Conservation (phyloP, 2,113 vertebrate genomes). For the Peromyscus californicus region DNA sequence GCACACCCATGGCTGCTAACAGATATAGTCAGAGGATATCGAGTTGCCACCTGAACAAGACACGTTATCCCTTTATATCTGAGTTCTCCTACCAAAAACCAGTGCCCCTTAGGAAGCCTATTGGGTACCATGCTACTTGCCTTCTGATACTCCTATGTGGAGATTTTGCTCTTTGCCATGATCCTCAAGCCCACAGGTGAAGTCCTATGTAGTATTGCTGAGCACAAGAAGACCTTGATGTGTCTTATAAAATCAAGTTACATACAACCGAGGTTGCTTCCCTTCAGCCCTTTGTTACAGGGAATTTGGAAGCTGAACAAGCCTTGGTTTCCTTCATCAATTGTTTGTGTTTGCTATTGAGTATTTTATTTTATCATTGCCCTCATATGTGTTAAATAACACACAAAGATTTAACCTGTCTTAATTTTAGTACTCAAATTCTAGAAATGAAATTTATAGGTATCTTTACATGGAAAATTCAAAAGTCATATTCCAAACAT, state of each 20-base stretch:
- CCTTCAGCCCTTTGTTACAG: not conserved
- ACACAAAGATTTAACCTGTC: not conserved
- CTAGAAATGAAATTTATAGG: not conserved
- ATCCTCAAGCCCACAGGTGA: not conserved
- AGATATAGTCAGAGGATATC: fast-evolving
- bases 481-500: not conserved
- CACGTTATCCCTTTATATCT: not conserved
- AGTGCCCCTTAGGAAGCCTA: not conserved
- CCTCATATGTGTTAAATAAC: not conserved
- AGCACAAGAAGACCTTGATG: not conserved
- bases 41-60: not conserved
- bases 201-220: not conserved
- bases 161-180: not conserved
- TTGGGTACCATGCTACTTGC: not conserved
- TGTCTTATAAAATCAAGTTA: not conserved
- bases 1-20: not conserved
- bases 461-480: conserved; percentile 23
- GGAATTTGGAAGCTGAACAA: not conserved
- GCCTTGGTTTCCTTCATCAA: not conserved
- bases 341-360: not conserved
- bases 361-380: not conserved
- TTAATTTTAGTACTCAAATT: not conserved
- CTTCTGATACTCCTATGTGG: not conserved
- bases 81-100: not conserved
- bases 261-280: not conserved